Conservation (phyloP, 2,113 vertebrate genomes). For the Tachycineta bicolor region DNA sequence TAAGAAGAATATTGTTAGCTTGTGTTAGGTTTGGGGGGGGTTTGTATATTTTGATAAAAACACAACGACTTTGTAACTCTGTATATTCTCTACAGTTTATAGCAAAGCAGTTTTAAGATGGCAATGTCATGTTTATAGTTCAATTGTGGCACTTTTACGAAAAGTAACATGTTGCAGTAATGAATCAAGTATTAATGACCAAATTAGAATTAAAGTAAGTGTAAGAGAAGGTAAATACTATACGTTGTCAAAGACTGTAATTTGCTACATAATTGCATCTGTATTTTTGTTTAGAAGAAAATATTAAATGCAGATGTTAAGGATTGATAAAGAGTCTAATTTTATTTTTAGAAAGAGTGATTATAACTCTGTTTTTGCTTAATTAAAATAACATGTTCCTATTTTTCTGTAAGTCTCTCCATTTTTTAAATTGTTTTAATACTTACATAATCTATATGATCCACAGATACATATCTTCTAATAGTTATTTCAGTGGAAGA, state of each 20-base stretch:
- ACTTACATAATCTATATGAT: neutral
- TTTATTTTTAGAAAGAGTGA: conserved; percentile 80
- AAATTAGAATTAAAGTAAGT: conserved; percentile 74
- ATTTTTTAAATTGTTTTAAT: conserved; percentile 34
- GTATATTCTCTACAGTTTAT: conserved; percentile 83
- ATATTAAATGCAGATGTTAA: conserved; percentile 83
- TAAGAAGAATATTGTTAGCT: conserved; percentile 77
- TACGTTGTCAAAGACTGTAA: conserved; percentile 75
- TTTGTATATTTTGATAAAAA: conserved; percentile 84
- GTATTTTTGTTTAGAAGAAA: conserved; percentile 80
- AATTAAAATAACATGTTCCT: conserved; percentile 79
- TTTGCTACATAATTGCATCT: conserved; percentile 77
- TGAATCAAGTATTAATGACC: conserved; percentile 73
- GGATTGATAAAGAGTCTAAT: conserved; percentile 76
- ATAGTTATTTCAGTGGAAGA: neutral
- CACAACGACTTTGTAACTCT: conserved; percentile 79
- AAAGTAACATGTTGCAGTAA: conserved; percentile 73
- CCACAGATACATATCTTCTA: neutral
- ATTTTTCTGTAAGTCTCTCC: conserved; percentile 65
- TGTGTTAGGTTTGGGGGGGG: conserved; percentile 75
- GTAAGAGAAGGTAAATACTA: conserved; percentile 70
- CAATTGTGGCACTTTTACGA: conserved; percentile 75
- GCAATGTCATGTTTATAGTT: conserved; percentile 76
- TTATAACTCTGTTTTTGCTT: conserved; percentile 76
- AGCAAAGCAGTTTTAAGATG: conserved; percentile 81